Evolutionary conservation across 1,140 invertebrate species (phyloP), one percentile per base, ranked within the genome.

Genomic region (Lethocerus indicus): DNA sequence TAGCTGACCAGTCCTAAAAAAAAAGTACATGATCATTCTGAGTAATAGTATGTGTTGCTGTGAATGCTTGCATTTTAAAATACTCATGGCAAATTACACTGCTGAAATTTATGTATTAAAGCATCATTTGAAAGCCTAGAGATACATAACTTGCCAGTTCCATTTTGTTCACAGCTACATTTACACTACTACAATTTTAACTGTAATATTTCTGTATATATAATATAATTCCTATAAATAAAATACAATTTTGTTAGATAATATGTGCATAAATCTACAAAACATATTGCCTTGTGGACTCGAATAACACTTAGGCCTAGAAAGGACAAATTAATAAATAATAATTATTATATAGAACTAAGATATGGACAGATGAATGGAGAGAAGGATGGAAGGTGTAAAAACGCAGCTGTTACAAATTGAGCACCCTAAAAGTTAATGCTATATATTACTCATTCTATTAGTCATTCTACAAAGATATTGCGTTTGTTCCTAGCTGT

Each of bases 401-500:
- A 52, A 52, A 52, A 52, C 41, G 43, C 44, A 52, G 39, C 45
- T 47, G 27, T 47, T 32, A 47, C 37, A 45, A 45, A 36, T 52
- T 52, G 50, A 52, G 50, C 50, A 52, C 50, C 41, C 50, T 52
- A 47, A 47, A 47, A 52, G 40, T 52, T 52, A 52, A 52, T 47
- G 50, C 50, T 52, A 52, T 53, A 28, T 44, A 53, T 53, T 47
- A 36, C 35, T 47, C n/a, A n/a, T n/a, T n/a, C n/a, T n/a, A n/a
- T n/a, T 47, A 25, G 40, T 53, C 45, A 53, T 42, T 49, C 51
- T 53, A 53, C 51, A 53, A 49, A 53, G 51, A 47, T 53, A 53
- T 53, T 53, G 51, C 51, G 39, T 49, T 49, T 49, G n/a, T 48
- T 48, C 40, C 51, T 53, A 53, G 51, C 51, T 35, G 47, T 27